A percentile compares a stretch with the other conserved stretches of the same genome.
phyloP scores from a whole-genome alignment of 2,113 vertebrate genomes.

The Syngnathus scovelli region DNA sequence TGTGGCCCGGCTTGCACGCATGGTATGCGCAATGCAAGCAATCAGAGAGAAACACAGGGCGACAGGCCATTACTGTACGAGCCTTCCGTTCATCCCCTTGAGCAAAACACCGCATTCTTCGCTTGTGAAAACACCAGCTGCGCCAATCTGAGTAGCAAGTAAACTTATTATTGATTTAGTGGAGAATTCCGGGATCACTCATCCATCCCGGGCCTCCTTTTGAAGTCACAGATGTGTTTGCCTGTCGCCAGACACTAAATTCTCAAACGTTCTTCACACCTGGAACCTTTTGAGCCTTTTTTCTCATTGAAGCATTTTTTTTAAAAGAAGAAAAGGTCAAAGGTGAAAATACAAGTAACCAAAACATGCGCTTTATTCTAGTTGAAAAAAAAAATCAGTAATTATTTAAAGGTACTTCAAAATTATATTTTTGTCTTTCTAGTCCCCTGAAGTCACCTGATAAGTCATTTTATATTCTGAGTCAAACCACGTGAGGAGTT shows the following conservation, averaged over 20 bases:
- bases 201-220: conserved; percentile 45
- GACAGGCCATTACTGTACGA: conserved; percentile 20
- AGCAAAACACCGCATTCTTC: conserved; percentile 55
- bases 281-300: neutral
- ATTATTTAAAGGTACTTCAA: too few species aligned
- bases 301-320: conserved; percentile 11
- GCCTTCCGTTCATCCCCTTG: conserved; percentile 19
- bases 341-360: neutral
- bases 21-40: conserved; percentile 30
- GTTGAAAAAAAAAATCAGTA: neutral
- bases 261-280: neutral
- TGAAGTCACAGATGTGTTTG: conserved; percentile 51
- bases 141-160: conserved; percentile 42
- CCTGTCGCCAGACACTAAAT: conserved; percentile 8
- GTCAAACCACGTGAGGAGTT: neutral
- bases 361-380: conserved; percentile 2
- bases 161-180: conserved; percentile 40
- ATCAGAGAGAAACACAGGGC: conserved; percentile 16
- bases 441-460: neutral
- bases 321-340: conserved; percentile 1
- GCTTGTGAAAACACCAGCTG: conserved; percentile 44
- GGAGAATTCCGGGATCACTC: conserved; percentile 50
- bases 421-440: neutral
- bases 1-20: conserved; percentile 6
- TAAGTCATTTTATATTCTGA: neutral